Percentiles rank a stretch among this genome's conserved stretches.
phyloP scores from a whole-genome alignment of 1,140 invertebrate species.

The Vanessa tameamea region DNA sequence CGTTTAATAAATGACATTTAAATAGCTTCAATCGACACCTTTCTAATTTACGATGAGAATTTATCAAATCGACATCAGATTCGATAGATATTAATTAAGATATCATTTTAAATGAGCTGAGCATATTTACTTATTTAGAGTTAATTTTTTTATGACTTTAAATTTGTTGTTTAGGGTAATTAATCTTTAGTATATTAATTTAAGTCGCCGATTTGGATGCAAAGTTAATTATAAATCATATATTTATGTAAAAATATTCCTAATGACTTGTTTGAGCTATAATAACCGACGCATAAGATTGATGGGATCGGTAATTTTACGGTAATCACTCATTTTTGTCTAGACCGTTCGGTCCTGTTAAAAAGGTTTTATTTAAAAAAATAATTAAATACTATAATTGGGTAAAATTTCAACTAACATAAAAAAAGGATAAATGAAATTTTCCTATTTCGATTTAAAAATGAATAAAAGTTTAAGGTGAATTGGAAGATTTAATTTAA shows the following conservation, averaged over 20 bases:
- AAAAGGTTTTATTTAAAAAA: background rate
- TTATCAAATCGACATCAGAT: slow-evolving; percentile 23
- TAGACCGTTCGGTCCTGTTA: background rate
- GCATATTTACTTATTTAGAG: slow-evolving; percentile 12
- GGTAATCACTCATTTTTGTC: slow-evolving; percentile 17
- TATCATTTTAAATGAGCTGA: slow-evolving; percentile 21
- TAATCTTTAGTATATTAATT: slow-evolving; percentile 8
- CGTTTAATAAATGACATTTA: slow-evolving; percentile 5
- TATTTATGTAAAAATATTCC: slow-evolving; percentile 17
- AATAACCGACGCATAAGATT: slow-evolving; percentile 26
- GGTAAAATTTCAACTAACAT: background rate
- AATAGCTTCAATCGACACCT: slow-evolving; percentile 18
- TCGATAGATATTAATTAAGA: slow-evolving; percentile 29
- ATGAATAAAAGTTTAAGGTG: no score
- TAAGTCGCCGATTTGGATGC: slow-evolving; percentile 4
- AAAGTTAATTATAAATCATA: background rate
- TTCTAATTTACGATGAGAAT: slow-evolving; percentile 23
- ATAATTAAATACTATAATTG: background rate
- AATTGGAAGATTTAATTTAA: no score
- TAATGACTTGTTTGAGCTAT: slow-evolving; percentile 31
- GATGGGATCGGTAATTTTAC: slow-evolving; percentile 5
- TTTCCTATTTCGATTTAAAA: no score
- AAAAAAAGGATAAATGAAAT: background rate
- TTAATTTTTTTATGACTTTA: slow-evolving; percentile 13
- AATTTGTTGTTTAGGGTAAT: slow-evolving; percentile 5